Evolutionary conservation across 1,140 invertebrate genomes (phyloP), one percentile per base, ranked within the genome.

Genomic region (Cryptotermes secundus): DNA sequence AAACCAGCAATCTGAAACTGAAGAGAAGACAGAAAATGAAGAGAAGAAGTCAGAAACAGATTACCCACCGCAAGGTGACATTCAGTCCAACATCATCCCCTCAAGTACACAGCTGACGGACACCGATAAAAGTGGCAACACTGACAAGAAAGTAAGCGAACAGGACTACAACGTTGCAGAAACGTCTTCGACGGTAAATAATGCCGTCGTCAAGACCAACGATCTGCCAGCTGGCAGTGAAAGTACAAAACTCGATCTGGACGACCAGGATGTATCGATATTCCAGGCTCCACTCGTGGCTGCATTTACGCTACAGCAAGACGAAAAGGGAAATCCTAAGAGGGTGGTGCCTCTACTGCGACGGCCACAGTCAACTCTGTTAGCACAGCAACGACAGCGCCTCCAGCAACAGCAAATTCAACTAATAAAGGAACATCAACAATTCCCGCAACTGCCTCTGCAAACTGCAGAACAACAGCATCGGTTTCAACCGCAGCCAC

Each of bases 291-390:
- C 95, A 0, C 87, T 96, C 45, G 94, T 96, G 1, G 95, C 95
- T 2, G 95, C 95, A 0, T 96, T 96, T 86, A 96, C 95, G 0
- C 94, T 96, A 3, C 94, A 96, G 86, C 94, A 96, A 88, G 95
- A 96, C 87, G 94, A 94, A 82, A 90, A 91, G 42, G 95, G 95
- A 1, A 87, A 94, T 31, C 94, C 95, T 0, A 94, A 94, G 85
- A 95, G 93, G 87, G 94, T 96, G 3, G 93, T 95, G 83, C 95
- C 95, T 3, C 92, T 95, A 83, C 91, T 90, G 86, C n/a, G 87
- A 89, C 24, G 88, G 87, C 0, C 87, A 90, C 65, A 88, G 89
- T 3, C 72, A 83, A 88, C 83, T 88, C 85, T 86, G 24, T 83
- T 89, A 83, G 22, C 45, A 49, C 82, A 83, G 38, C 42, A 59